Conservation (phyloP, 2,113 vertebrate species). For the Gallinago jamesoni region DNA sequence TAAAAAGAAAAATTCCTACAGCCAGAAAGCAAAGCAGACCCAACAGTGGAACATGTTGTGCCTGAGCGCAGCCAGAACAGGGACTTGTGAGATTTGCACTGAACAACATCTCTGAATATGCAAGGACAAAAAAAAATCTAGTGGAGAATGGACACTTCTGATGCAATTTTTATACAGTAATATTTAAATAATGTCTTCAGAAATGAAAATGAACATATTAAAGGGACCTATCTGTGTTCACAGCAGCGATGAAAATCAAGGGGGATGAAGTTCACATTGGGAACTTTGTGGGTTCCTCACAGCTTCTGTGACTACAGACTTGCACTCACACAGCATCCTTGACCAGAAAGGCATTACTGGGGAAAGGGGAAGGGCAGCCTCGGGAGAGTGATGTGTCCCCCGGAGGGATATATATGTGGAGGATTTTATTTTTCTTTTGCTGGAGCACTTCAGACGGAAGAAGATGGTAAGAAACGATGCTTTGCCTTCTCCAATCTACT, state of each 20-base stretch:
- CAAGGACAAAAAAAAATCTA: neutral
- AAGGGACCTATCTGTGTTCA: neutral
- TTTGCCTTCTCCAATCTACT: neutral
- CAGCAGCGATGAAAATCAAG: neutral
- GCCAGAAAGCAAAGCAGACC: neutral
- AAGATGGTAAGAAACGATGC: neutral
- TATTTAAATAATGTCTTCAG: neutral
- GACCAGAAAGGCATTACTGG: neutral
- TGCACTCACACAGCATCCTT: accelerated
- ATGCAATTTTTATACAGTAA: neutral
- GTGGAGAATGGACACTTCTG: neutral
- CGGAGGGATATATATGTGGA: neutral
- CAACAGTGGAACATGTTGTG: accelerated
- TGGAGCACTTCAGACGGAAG: neutral
- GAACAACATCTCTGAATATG: neutral
- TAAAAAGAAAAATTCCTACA: neutral
- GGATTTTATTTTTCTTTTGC: neutral
- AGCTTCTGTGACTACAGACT: neutral
- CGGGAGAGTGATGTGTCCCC: neutral
- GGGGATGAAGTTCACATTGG: neutral
- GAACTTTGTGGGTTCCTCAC: neutral
- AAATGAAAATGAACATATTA: neutral
- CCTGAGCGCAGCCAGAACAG: neutral
- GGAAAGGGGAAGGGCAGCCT: neutral
- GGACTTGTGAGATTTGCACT: neutral